phyloP scores from a whole-genome alignment of 37 sponge, comb jelly and placozoan genomes.

The Theonella swinhoei region DNA sequence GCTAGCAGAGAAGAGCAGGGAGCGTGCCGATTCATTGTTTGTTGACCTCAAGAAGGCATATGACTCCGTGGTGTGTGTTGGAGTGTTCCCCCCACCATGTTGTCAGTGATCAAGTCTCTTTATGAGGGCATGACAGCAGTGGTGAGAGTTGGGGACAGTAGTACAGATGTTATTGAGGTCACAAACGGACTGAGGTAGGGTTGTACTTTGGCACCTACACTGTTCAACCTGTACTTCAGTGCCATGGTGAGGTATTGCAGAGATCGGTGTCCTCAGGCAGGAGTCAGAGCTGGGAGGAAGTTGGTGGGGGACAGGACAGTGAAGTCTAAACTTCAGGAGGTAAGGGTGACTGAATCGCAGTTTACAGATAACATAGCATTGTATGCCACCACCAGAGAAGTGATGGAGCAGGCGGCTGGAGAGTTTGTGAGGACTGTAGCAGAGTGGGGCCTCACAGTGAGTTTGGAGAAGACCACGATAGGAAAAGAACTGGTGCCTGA shows the following conservation, averaged over 20 bases:
- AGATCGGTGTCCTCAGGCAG: constrained; percentile 31
- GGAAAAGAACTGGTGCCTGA: no score
- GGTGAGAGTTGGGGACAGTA: constrained; percentile 21
- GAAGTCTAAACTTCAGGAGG: neutral
- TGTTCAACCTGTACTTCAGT: no score
- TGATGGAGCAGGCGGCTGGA: constrained; percentile 21
- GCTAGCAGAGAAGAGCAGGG: constrained; percentile 37
- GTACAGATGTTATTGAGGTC: constrained; percentile 22
- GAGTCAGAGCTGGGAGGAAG: no score
- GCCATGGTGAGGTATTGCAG: no score
- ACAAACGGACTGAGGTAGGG: constrained; percentile 57
- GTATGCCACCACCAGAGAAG: constrained; percentile 9
- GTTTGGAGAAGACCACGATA: no score
- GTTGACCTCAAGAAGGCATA: constrained; percentile 15
- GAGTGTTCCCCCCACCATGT: no score
- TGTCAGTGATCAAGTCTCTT: no score
- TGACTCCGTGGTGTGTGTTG: constrained; percentile 17
- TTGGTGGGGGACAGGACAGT: constrained; percentile 17
- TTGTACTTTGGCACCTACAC: constrained; percentile 27
- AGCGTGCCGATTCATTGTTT: constrained; percentile 15
- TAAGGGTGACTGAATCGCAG: constrained; percentile 1
- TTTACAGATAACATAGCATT: constrained; percentile 53
- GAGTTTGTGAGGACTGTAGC: no score
- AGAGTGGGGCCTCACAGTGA: constrained; percentile 48
- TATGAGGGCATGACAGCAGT: constrained; percentile 55